A percentile compares a stretch with the other conserved stretches of the same genome.
Conservation (phyloP, 1,140 invertebrate species). For the Mesaphorura yosii region DNA sequence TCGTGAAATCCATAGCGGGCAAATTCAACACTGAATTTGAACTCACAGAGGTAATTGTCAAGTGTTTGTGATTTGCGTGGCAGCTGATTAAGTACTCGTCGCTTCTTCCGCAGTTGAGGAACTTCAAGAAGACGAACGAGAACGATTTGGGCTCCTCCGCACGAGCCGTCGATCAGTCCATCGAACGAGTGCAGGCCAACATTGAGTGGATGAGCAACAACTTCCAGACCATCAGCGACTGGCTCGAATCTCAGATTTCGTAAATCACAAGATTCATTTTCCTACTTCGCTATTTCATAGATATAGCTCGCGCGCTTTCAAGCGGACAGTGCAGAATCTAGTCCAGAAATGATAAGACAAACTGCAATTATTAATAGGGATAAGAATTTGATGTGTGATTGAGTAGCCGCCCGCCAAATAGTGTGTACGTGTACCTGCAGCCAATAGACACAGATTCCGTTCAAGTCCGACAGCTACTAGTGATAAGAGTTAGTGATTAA, state of each 20-base stretch:
- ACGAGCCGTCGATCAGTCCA: conserved; percentile 58
- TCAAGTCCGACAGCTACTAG: too few species aligned
- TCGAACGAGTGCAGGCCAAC: conserved; percentile 65
- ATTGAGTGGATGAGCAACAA: conserved; percentile 67
- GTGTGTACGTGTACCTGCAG: too few species aligned
- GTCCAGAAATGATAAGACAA: too few species aligned
- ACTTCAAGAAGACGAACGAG: conserved; percentile 37
- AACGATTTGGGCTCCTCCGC: conserved; percentile 45
- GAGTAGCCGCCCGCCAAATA: too few species aligned
- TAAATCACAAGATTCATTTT: background rate
- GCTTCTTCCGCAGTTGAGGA: conserved; percentile 51
- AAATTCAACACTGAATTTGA: conserved; percentile 60
- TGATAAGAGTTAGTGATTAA: too few species aligned
- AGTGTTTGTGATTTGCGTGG: too few species aligned
- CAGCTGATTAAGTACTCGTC: background rate
- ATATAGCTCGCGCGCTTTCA: too few species aligned
- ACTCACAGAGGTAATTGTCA: conserved; percentile 53
- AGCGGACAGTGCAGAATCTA: too few species aligned
- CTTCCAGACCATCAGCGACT: conserved; percentile 55
- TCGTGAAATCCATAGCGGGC: conserved; percentile 57
- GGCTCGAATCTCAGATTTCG: conserved; percentile 41
- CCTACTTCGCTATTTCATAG: too few species aligned
- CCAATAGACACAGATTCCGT: too few species aligned
- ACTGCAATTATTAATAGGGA: too few species aligned
- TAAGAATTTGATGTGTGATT: too few species aligned